phyloP scores from a whole-genome alignment of 2,113 vertebrate genomes.

The Camelus bactrianus region DNA sequence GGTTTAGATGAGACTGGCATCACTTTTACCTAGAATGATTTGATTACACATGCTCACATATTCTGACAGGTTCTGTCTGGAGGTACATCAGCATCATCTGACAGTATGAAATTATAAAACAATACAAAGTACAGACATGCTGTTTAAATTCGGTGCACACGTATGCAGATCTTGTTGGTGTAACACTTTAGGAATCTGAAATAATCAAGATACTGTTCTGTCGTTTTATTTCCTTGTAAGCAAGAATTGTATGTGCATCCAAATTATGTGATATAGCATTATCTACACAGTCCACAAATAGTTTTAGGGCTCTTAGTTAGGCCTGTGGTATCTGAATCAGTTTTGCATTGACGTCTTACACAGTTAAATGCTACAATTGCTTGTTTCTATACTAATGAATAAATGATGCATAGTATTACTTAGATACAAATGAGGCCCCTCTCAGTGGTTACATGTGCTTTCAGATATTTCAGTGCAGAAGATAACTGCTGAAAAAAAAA shows the following conservation, averaged over 20 bases:
- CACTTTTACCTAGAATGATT: conserved; percentile 61
- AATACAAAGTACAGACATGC: not conserved
- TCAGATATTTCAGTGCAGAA: not conserved
- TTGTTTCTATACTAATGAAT: not conserved
- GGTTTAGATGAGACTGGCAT: not conserved
- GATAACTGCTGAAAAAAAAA: not conserved
- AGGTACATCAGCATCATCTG: conserved; percentile 53
- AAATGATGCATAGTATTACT: not conserved
- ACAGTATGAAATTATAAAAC: conserved; percentile 72
- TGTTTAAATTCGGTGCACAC: conserved; percentile 38
- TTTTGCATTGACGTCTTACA: not conserved
- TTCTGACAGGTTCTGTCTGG: conserved; percentile 69
- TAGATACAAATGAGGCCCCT: not conserved
- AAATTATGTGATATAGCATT: conserved; percentile 12
- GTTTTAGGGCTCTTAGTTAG: not conserved
- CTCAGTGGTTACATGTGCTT: not conserved
- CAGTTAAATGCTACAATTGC: not conserved
- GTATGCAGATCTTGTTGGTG: conserved; percentile 27
- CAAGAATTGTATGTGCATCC: conserved; percentile 20
- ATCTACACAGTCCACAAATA: not conserved
- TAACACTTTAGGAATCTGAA: conserved; percentile 58
- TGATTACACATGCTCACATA: conserved; percentile 64
- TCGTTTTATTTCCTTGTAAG: not conserved
- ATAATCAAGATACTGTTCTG: not conserved
- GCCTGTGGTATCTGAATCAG: not conserved